Conservation (phyloP, 2,113 vertebrate species). For the Daubentonia madagascariensis region DNA sequence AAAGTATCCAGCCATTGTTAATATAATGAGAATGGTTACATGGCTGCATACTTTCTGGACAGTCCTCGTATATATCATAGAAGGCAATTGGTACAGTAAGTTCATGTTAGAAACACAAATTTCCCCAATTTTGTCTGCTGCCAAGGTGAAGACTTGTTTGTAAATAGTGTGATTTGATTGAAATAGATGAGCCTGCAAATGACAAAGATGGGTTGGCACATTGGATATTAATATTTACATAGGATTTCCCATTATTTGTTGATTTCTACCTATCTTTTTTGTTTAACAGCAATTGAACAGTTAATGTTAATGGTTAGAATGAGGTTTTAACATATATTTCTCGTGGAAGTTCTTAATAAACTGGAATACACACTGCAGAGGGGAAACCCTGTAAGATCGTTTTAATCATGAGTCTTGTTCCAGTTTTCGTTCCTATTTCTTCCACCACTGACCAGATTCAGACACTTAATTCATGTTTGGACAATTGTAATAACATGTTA, state of each 20-base stretch:
- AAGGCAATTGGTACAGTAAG: neutral
- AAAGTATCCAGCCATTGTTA: too few relatives aligned
- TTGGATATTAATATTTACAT: neutral
- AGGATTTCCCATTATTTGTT: neutral
- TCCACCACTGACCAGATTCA: neutral
- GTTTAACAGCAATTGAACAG: neutral
- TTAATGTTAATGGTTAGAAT: neutral
- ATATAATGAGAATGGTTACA: too few relatives aligned
- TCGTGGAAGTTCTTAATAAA: neutral
- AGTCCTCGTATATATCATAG: neutral
- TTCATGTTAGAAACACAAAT: constrained; percentile 17
- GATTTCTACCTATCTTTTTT: neutral
- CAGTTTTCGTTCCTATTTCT: neutral
- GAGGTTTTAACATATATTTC: neutral
- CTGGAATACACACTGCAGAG: neutral
- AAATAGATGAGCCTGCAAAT: neutral
- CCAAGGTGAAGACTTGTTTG: neutral
- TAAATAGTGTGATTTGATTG: constrained; percentile 2
- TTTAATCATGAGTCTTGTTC: neutral
- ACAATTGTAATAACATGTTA: neutral
- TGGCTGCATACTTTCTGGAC: too few relatives aligned
- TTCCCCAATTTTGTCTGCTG: neutral
- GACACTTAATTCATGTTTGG: neutral
- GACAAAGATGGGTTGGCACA: neutral
- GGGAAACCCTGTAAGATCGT: neutral